Evolutionary conservation across 2,113 vertebrate genomes (phyloP).

Genomic region (Eidolon helvum): DNA sequence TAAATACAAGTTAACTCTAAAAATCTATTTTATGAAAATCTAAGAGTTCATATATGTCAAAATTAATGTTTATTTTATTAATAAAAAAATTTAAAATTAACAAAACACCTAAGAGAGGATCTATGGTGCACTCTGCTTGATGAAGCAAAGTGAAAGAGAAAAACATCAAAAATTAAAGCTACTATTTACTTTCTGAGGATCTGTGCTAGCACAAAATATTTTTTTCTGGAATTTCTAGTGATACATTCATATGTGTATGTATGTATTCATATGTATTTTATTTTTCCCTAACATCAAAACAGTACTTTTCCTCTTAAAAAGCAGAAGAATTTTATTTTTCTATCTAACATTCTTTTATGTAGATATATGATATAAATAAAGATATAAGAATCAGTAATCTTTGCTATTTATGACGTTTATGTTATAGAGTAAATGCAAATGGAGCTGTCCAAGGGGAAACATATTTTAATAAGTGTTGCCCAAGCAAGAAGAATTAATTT

Average conservation of each 20-base stretch:
- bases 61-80: background rate
- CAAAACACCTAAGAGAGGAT: background rate
- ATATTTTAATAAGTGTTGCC: background rate
- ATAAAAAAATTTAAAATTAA: background rate
- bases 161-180: background rate
- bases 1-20: background rate
- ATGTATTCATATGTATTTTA: background rate
- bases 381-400: background rate
- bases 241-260: background rate
- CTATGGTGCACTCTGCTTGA: background rate
- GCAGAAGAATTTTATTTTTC: background rate
- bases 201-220: background rate
- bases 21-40: background rate
- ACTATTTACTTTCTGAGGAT: background rate
- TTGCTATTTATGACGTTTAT: background rate
- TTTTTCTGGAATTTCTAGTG: background rate
- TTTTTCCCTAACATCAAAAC: background rate
- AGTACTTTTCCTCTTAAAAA: background rate
- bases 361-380: background rate
- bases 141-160: background rate
- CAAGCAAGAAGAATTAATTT: slow-evolving; percentile 19
- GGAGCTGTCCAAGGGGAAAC: background rate
- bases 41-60: background rate
- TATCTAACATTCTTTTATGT: background rate
- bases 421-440: background rate